Evolutionary conservation across 2,113 vertebrate genomes (phyloP), one percentile per base, ranked within the genome.

Genomic region (Mirounga angustirostris): DNA sequence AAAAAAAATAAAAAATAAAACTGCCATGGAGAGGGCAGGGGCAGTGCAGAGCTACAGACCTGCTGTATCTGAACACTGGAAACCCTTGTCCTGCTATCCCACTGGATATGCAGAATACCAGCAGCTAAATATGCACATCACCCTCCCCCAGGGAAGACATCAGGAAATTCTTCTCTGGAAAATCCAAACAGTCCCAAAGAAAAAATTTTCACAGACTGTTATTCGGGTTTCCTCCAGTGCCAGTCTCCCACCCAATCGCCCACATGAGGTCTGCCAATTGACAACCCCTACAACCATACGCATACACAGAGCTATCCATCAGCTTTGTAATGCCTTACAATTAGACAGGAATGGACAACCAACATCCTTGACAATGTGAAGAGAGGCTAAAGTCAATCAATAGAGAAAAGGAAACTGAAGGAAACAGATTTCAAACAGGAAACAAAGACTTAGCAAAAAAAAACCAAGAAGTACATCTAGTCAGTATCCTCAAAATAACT

Each of bases 161-260:
- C 46, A 21, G 76, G 67, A 82, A 67, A 82, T 5, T 58, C 30
- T 93, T 46, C 81, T 63, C 71, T 65, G 21, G 28, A 67, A 12
- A 94, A 96, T 80, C 46, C 22, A 13, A 92, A 78, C 43, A 63
- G 80, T 59, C 63, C 59, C 78, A 92, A 67, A 54, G 33, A 80
- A 88, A 87, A 88, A 59, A 65, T 4, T 83, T 61, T 40, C 46
- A 30, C 7, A 50, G 24, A 3, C 63, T 40, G 52, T 58, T 58
- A 52, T 15, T 4, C 33, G 30, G 36, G 22, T 76, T 71, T 40
- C n/a, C 50, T 16, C 3, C 36, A 19, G 22, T 61, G 28, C n/a
- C n/a, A 58, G n/a, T 19, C 40, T 94, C 40, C 91, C 50, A 11
- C 16, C 11, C 26, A 21, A 2, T 74, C n/a, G 58, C 22, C 6